Percentiles rank a stretch among this genome's conserved stretches.
Conservation (phyloP, 64 coral and sea anemone genomes). For the Hydrozoanthus tunicans region DNA sequence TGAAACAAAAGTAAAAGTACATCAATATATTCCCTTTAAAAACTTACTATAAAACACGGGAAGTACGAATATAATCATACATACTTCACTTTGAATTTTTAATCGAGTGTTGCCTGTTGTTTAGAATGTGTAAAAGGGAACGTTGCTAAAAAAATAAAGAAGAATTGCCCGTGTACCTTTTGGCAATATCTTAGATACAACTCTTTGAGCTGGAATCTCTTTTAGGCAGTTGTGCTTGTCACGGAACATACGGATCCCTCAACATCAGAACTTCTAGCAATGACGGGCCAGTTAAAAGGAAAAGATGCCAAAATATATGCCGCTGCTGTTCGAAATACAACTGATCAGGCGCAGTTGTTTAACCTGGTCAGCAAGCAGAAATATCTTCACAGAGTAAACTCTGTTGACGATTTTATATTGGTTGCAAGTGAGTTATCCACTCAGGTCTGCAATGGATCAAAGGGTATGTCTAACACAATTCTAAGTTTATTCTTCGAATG, state of each 20-base stretch:
- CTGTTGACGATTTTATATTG: background rate
- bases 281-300: constrained; percentile 36
- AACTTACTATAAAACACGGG: too few species aligned
- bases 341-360: constrained; percentile 14
- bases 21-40: too few species aligned
- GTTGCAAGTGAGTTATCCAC: constrained; percentile 10
- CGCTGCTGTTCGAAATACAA: background rate
- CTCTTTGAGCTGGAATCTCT: too few species aligned
- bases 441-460: constrained; percentile 32
- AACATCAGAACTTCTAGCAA: background rate
- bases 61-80: too few species aligned
- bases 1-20: too few species aligned
- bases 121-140: too few species aligned
- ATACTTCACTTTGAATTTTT: too few species aligned
- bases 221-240: constrained; percentile 13
- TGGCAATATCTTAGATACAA: too few species aligned
- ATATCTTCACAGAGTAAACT: background rate
- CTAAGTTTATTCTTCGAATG: too few species aligned
- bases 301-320: constrained; percentile 41
- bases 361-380: constrained; percentile 3
- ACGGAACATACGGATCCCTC: constrained; percentile 38
- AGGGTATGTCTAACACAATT: background rate
- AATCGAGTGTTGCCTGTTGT: too few species aligned
- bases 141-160: too few species aligned
- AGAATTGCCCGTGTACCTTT: too few species aligned